These are phyloP conservation scores for Dasyprocta punctata DNA, from an alignment of 2,113 vertebrate species.

Conservation along the genomic window DNA sequence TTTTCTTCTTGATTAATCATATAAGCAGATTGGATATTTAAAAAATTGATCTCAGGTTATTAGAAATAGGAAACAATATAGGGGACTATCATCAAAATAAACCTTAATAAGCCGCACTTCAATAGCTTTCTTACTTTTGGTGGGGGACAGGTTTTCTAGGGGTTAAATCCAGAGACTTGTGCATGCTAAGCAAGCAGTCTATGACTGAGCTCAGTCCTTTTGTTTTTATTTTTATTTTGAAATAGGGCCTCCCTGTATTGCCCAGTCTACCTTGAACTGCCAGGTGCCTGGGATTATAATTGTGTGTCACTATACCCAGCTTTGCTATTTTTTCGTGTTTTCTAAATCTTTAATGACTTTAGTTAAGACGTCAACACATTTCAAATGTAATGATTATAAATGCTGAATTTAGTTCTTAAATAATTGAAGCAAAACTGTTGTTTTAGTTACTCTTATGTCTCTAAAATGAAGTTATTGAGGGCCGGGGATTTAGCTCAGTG, in stretches of 20 bases:
- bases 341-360: background rate
- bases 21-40: background rate
- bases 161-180: background rate
- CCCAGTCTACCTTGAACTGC: background rate
- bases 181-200: background rate
- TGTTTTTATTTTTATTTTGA: background rate
- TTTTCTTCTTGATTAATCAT: constrained; percentile 8
- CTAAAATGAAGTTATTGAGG: background rate
- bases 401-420: background rate
- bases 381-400: constrained; percentile 19
- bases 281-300: background rate
- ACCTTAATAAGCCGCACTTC: background rate
- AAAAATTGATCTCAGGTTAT: background rate
- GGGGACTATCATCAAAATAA: background rate
- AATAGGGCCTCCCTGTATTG: background rate
- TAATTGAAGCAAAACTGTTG: constrained; percentile 34
- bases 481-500: too few species aligned
- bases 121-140: background rate
- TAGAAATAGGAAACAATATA: constrained; percentile 30
- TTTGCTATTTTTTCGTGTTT: background rate
- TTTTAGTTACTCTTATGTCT: background rate
- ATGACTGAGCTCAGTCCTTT: background rate
- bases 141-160: background rate
- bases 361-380: constrained; percentile 18
- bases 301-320: background rate